Evolutionary conservation across 1,140 invertebrate species (phyloP).

Genomic region (Chymomyza costata): DNA sequence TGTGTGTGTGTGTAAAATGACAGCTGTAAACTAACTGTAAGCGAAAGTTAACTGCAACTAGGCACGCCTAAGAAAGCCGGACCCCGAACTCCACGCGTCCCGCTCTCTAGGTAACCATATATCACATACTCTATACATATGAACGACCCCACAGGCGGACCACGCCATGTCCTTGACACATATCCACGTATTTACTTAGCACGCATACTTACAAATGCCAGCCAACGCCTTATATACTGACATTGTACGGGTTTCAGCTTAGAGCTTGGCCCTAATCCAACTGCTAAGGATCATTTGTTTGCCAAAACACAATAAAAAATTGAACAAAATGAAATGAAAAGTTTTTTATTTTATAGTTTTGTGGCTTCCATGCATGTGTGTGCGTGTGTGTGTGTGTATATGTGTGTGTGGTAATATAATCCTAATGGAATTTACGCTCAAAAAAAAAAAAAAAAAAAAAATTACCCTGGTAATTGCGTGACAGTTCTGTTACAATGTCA

Average conservation of each 20-base stretch:
- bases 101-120: too few relatives aligned
- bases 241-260: constrained; percentile 38
- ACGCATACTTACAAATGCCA: constrained; percentile 31
- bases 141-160: constrained; percentile 7
- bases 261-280: constrained; percentile 58
- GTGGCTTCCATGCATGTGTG: constrained; percentile 32
- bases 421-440: constrained; percentile 70
- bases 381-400: too few relatives aligned
- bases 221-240: constrained; percentile 43
- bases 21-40: too few relatives aligned
- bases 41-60: constrained; percentile 29
- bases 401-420: constrained; percentile 54
- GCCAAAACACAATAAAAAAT: too few relatives aligned
- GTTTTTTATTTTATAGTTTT: constrained; percentile 62
- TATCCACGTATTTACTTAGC: constrained; percentile 45
- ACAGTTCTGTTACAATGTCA: too few relatives aligned
- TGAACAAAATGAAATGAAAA: constrained; percentile 61
- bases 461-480: too few relatives aligned
- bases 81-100: too few relatives aligned
- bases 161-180: constrained; percentile 60
- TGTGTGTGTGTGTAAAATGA: constrained; percentile 13
- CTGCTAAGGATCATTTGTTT: constrained; percentile 7
- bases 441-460: constrained; percentile 24
- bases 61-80: constrained; percentile 38
- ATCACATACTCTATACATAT: constrained; percentile 13